Percentiles rank a stretch among this genome's conserved stretches.
phyloP scores from a whole-genome alignment of 2,797 vertebrate genomes.

The Sphaeramia orbicularis region DNA sequence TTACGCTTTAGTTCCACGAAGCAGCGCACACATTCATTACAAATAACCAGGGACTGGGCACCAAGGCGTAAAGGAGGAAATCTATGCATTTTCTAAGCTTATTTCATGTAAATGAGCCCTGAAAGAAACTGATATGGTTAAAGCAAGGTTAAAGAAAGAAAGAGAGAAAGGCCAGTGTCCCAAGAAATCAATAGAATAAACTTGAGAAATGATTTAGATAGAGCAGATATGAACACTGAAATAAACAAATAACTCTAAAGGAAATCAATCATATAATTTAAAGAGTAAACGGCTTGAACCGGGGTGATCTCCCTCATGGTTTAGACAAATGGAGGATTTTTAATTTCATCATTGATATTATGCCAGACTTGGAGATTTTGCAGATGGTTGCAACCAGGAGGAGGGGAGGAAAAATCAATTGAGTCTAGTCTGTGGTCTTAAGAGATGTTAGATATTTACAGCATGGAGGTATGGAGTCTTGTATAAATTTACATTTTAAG shows the following conservation, averaged over 20 bases:
- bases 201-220: slow-evolving; percentile 99
- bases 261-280: slow-evolving; percentile 99
- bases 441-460: slow-evolving; percentile 99
- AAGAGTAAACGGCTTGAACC: slow-evolving; percentile 98
- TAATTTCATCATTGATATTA: slow-evolving; percentile 99
- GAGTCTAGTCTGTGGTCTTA: slow-evolving; percentile 97
- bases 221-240: slow-evolving; percentile 99
- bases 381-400: slow-evolving; percentile 92
- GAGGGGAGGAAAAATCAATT: slow-evolving; percentile 94
- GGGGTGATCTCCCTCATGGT: slow-evolving; percentile 96
- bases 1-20: slow-evolving; percentile 90
- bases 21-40: slow-evolving; percentile 94
- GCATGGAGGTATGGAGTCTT: slow-evolving; percentile 94
- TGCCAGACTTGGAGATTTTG: slow-evolving; percentile 96
- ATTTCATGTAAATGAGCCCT: slow-evolving; percentile 99
- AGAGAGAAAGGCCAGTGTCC: slow-evolving; percentile 85
- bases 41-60: slow-evolving; percentile 96
- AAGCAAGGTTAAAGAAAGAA: slow-evolving; percentile 90
- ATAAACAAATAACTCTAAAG: slow-evolving; percentile 88
- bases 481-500: slow-evolving; percentile 99
- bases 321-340: slow-evolving; percentile 96
- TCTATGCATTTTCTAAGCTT: slow-evolving; percentile 97
- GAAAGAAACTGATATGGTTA: slow-evolving; percentile 97
- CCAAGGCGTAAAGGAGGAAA: slow-evolving; percentile 95
- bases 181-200: slow-evolving; percentile 99